Evolutionary conservation across 2,113 vertebrate species (phyloP).

Genomic region (Scomber colias): DNA sequence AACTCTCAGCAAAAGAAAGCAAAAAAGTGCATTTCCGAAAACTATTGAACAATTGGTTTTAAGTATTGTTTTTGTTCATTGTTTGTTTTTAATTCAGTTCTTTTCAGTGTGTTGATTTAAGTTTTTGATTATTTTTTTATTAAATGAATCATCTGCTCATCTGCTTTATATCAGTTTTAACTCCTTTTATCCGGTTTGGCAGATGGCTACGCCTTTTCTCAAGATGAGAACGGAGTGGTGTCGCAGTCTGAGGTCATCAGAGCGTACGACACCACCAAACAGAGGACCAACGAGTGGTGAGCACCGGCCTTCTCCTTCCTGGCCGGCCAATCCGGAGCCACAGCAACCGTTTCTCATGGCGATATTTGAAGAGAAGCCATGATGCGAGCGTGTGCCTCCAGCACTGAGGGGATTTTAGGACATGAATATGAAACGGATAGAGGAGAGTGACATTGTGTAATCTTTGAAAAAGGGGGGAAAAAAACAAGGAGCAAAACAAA

Average conservation of each 20-base stretch:
- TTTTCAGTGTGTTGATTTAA: not conserved
- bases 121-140: not conserved
- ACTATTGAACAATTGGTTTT: slow-evolving; percentile 3
- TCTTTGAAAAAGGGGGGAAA: slow-evolving; percentile 42
- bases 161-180: not conserved
- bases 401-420: slow-evolving; percentile 46
- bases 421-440: slow-evolving; percentile 37
- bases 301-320: slow-evolving; percentile 46
- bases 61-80: not conserved
- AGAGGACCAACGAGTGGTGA: slow-evolving; percentile 95
- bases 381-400: slow-evolving; percentile 52
- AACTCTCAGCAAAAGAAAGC: not conserved
- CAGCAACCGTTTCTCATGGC: slow-evolving; percentile 45
- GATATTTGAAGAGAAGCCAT: slow-evolving; percentile 60
- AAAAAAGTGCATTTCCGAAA: slow-evolving; percentile 21
- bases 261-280: slow-evolving; percentile 98
- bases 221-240: slow-evolving; percentile 98
- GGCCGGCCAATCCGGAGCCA: slow-evolving; percentile 56
- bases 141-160: not conserved
- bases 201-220: slow-evolving; percentile 99
- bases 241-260: slow-evolving; percentile 98
- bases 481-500: slow-evolving; percentile 58
- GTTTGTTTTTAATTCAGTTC: slow-evolving; percentile 28
- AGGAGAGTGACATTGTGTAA: slow-evolving; percentile 40
- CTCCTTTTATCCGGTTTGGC: slow-evolving; percentile 20